Base-by-base conservation (phyloP, 2,797 vertebrate genomes). In the Furcifer pardalis region DNA sequence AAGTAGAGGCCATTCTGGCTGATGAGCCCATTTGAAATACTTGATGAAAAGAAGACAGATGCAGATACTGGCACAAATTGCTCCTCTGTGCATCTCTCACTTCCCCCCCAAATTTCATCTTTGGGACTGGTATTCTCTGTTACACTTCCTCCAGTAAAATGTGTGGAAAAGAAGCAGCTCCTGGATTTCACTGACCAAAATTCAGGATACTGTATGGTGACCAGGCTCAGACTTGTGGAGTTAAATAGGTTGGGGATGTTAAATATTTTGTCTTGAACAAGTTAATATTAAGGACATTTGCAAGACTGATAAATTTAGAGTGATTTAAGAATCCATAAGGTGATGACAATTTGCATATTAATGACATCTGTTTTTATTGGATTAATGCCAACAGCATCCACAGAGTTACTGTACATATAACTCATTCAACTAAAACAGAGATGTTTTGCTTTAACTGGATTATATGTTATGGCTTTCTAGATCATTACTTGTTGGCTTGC, bases 1-100 rank as follows among this genome's bases (percentile, higher is more conserved):
- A 92, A 83, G 17, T 40, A 79, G 0, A 59, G 71, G 42, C 80
- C 86, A 40, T 80, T 84, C 49, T 83, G 86, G 91, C 44, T 2
- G 49, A 90, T 46, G 49, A 82, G 42, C 5, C 88, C 44, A 85
- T 63, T 42, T 19, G 78, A 75, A 84, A 86, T 1, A 59, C 0
- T 23, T 77, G 35, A 75, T 74, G 40, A 9, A 59, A 60, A 68
- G 7, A 72, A n/a, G 1, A 74, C 23, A 56, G 46, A 0, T 59
- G 25, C 71, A 76, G 7, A 73, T 52, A 2, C 9, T 27, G 76
- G 59, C 46, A 25, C 62, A 84, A 86, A 66, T 23, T 0, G 1
- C 12, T 49, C 37, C 2, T 84, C 78, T 87, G 49, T 44, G n/a
- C 30, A 27, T 40, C 37, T 79, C 82, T 88, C 27, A 12, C 19